Evolutionary conservation across 2,113 vertebrate species (phyloP).

Genomic region (Plestiodon gilberti): DNA sequence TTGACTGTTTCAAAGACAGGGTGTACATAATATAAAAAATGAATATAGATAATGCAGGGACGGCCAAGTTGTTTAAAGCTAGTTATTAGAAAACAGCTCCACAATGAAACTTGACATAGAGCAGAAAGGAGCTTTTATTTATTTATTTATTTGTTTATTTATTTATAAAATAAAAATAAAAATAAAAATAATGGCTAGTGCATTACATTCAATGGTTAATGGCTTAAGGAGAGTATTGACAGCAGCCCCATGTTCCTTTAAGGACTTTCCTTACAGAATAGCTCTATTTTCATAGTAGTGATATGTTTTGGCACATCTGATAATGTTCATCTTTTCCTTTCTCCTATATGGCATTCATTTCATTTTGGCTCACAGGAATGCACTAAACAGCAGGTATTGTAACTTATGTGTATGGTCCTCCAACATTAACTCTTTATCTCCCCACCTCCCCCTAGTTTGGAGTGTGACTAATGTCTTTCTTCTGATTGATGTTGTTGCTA

Average conservation of each 20-base stretch:
- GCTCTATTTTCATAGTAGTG: conserved; percentile 73
- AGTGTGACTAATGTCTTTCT: conserved; percentile 61
- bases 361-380: conserved; percentile 94
- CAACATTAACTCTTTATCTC: conserved; percentile 64
- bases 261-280: conserved; percentile 58
- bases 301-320: conserved; percentile 82
- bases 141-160: too few relatives aligned
- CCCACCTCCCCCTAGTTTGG: conserved; percentile 43
- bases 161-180: too few relatives aligned
- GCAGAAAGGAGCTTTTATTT: neutral
- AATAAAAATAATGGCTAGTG: neutral
- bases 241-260: conserved; percentile 25
- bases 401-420: conserved; percentile 80
- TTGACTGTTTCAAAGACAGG: conserved; percentile 25
- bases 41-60: neutral
- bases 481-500: conserved; percentile 36
- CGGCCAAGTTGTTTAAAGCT: neutral
- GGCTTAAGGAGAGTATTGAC: conserved; percentile 39
- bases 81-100: conserved; percentile 8
- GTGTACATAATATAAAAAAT: conserved; percentile 35
- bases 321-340: conserved; percentile 93
- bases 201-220: conserved; percentile 59
- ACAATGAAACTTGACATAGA: conserved; percentile 32
- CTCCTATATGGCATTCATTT: conserved; percentile 88
- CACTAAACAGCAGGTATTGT: conserved; percentile 97